Conservation (phyloP, 2,797 vertebrate genomes). For the Ataeniobius toweri region DNA sequence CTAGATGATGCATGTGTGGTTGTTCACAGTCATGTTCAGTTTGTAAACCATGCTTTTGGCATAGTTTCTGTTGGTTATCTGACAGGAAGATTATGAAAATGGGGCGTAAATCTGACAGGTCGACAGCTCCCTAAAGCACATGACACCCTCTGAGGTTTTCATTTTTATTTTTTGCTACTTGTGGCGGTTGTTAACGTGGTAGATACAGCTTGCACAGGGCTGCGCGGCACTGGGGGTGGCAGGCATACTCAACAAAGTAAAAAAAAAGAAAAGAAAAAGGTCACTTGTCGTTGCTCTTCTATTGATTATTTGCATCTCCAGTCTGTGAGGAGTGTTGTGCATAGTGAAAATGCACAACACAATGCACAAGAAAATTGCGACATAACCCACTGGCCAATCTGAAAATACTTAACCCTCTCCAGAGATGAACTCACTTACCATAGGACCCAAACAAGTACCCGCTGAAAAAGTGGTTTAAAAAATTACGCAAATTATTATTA, state of each 20-base stretch:
- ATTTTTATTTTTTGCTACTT: neutral
- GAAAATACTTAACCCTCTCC: neutral
- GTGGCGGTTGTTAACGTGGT: neutral
- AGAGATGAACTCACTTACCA: neutral
- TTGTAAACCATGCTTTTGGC: neutral
- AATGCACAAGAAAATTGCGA: neutral
- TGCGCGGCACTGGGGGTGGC: neutral
- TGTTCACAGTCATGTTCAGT: neutral
- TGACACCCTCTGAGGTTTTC: neutral
- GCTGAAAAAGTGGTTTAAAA: neutral
- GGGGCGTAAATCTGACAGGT: too few species aligned
- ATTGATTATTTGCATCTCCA: neutral
- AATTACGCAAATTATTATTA: neutral
- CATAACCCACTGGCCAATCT: neutral
- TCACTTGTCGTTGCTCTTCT: neutral
- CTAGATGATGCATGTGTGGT: conserved; percentile 23
- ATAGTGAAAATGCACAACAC: neutral
- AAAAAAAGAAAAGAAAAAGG: neutral
- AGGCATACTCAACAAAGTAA: neutral
- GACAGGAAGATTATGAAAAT: neutral
- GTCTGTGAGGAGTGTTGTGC: neutral
- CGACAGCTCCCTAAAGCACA: neutral
- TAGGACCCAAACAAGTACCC: neutral
- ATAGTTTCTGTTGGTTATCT: neutral
- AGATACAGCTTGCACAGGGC: neutral